phyloP scores from a whole-genome alignment of 2,113 vertebrate genomes.

The Potamarius usumacintae region DNA sequence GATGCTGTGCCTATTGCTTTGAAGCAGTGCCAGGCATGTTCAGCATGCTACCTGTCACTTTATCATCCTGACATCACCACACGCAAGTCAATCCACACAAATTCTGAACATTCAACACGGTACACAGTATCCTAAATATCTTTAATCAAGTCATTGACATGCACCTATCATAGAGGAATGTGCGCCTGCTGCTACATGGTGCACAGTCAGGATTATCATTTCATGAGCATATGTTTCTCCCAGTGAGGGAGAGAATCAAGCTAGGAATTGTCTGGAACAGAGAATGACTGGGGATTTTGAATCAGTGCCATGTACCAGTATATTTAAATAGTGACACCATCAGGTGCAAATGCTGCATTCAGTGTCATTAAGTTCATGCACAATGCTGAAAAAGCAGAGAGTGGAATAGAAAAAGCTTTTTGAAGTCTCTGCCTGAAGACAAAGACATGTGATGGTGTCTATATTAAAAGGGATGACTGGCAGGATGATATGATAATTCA shows the following conservation, averaged over 20 bases:
- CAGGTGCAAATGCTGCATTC: not conserved
- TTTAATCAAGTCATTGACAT: slow-evolving; percentile 37
- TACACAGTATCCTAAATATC: not conserved
- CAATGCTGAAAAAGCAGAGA: not conserved
- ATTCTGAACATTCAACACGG: not conserved
- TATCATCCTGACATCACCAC: slow-evolving; percentile 6
- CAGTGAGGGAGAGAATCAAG: slow-evolving; percentile 44
- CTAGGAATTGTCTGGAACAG: slow-evolving; percentile 36
- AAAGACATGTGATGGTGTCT: not conserved
- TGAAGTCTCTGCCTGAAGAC: not conserved
- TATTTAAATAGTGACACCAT: slow-evolving; percentile 33
- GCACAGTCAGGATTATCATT: slow-evolving; percentile 42
- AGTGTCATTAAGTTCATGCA: not conserved
- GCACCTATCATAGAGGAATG: not conserved
- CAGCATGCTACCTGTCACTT: slow-evolving; percentile 41
- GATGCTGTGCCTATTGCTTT: slow-evolving; percentile 45
- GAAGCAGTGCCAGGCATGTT: slow-evolving; percentile 32
- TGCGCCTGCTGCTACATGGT: slow-evolving; percentile 6
- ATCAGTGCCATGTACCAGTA: slow-evolving; percentile 40
- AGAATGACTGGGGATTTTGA: slow-evolving; percentile 37
- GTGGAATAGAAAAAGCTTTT: not conserved
- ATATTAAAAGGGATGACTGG: not conserved
- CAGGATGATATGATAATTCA: slow-evolving; percentile 5
- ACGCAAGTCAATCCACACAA: slow-evolving; percentile 10
- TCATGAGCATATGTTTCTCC: slow-evolving; percentile 55